Percentiles rank a stretch among this genome's conserved stretches.
These are phyloP conservation scores for Hymenopus coronatus DNA, from an alignment of 2,888 invertebrate genomes.

Conservation along the genomic window DNA sequence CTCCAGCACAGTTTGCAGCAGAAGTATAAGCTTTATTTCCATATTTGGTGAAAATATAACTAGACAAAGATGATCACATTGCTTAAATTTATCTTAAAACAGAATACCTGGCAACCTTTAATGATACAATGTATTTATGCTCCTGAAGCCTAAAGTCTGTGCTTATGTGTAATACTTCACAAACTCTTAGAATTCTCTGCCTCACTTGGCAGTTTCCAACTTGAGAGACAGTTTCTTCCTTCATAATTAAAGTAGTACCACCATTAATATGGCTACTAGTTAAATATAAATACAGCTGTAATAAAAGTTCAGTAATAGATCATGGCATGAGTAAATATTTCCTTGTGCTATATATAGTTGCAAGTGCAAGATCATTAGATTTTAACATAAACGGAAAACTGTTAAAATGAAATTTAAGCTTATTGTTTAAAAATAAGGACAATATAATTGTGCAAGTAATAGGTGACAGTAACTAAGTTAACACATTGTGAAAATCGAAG, in stretches of 20 bases:
- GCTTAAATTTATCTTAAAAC: background rate
- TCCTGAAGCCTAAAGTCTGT: background rate
- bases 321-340: background rate
- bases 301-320: background rate
- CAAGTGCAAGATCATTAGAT: too few species aligned
- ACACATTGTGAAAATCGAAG: too few species aligned
- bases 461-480: too few species aligned
- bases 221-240: background rate
- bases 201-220: background rate
- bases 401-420: too few species aligned
- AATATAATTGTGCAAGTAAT: too few species aligned
- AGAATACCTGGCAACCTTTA: background rate
- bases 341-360: too few species aligned
- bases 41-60: too few species aligned
- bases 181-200: background rate
- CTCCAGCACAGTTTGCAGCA: too few species aligned
- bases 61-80: too few species aligned
- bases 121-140: background rate
- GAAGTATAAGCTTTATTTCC: too few species aligned
- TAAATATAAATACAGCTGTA: background rate
- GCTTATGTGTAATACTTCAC: background rate
- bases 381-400: too few species aligned
- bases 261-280: background rate
- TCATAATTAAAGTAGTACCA: background rate
- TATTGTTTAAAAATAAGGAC: too few species aligned